Conservation (phyloP, 2,888 invertebrate genomes). For the Melinaea marsaeus region DNA sequence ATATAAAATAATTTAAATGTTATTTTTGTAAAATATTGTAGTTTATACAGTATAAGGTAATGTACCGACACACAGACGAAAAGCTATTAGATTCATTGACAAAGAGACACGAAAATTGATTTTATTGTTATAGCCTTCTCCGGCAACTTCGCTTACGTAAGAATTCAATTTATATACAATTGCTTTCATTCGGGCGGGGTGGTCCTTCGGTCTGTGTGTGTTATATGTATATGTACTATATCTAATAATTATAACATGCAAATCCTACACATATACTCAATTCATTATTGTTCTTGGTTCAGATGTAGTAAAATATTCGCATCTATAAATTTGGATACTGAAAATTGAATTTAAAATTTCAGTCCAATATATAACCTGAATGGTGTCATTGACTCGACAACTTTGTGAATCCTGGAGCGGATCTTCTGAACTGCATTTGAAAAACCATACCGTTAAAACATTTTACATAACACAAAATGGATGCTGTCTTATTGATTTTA, state of each 20-base stretch:
- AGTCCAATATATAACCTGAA: constrained; percentile 54
- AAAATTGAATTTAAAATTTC: constrained; percentile 41
- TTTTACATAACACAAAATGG: constrained; percentile 25
- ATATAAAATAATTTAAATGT: neutral
- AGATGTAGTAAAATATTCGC: constrained; percentile 27
- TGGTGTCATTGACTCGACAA: constrained; percentile 71
- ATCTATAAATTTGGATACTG: constrained; percentile 36
- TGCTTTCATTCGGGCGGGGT: constrained; percentile 14
- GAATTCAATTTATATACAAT: constrained; percentile 24
- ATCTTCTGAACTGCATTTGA: constrained; percentile 39
- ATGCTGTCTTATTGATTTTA: neutral
- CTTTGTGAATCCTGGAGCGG: constrained; percentile 44
- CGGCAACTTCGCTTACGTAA: constrained; percentile 18
- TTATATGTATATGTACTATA: neutral
- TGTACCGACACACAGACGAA: neutral
- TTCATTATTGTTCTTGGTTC: constrained; percentile 9
- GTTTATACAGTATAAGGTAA: neutral
- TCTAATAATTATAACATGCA: no score
- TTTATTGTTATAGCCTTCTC: constrained; percentile 6
- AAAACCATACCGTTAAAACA: constrained; percentile 40
- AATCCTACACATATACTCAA: neutral
- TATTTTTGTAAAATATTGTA: neutral
- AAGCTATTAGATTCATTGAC: constrained; percentile 9
- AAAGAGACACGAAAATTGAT: constrained; percentile 6
- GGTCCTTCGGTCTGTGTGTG: neutral